phyloP scores from a whole-genome alignment of 2,113 vertebrate genomes.

The Ceuthmochares aereus region DNA sequence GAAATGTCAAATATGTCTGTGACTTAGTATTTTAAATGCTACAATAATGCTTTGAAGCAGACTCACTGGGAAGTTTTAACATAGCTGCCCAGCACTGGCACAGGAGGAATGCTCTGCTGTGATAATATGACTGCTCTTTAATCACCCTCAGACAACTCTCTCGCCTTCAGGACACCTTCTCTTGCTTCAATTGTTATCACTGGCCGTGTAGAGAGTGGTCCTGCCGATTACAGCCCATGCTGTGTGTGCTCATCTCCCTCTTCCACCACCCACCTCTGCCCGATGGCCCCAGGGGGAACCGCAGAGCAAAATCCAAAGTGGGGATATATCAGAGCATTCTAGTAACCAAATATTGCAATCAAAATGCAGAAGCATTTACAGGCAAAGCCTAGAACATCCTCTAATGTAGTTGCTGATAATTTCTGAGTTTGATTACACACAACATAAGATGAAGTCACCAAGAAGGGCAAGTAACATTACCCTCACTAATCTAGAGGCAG shows the following conservation, averaged over 20 bases:
- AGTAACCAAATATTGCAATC: background rate
- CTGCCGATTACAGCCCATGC: background rate
- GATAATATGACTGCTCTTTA: slow-evolving; percentile 28
- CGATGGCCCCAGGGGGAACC: fast-evolving
- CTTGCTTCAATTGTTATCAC: background rate
- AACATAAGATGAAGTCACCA: background rate
- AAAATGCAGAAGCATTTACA: background rate
- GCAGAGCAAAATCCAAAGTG: background rate
- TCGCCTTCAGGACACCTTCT: background rate
- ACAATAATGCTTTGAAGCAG: background rate
- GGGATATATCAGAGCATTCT: background rate
- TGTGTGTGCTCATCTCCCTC: background rate
- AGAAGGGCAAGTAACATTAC: background rate
- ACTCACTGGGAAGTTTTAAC: background rate
- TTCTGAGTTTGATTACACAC: background rate
- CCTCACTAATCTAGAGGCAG: background rate
- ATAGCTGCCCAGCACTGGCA: background rate
- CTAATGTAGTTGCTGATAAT: background rate
- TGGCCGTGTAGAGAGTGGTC: background rate
- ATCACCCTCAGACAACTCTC: slow-evolving; percentile 11
- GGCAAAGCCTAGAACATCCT: background rate
- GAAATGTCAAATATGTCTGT: background rate
- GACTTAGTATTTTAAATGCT: background rate
- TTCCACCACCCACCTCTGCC: background rate
- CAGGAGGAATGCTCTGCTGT: background rate